Evolutionary conservation across 2,113 vertebrate species (phyloP), one percentile per base, ranked within the genome.

Genomic region (Hypanus sabinus): DNA sequence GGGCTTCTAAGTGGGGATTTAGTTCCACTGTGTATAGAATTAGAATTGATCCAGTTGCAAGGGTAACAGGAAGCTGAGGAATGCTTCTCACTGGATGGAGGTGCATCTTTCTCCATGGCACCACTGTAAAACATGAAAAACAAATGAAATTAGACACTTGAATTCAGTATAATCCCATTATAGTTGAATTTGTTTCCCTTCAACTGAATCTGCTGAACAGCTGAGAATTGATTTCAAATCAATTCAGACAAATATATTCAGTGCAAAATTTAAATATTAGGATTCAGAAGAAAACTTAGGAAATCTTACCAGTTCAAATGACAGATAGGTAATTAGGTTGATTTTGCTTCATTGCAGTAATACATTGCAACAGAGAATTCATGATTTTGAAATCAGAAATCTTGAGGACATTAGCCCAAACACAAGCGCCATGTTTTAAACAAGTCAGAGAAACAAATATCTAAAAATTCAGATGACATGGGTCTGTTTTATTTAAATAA

Each of bases 41-140:
- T 96, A 0, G 95, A 95, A 94, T 97, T 97, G 94, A 95, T 95
- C 95, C 97, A 97, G 95, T 94, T 97, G 94, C 98, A 99, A 0
- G 98, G 98, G 95, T 98, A 97, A 95, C 99, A 99, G 94, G 97
- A 96, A n/a, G 96, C 95, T 0, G 96, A 96, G 94, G 96, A 95
- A 94, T 96, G 97, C 38, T 93, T 71, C 94, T 99, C 98, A 0
- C 96, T 93, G 1, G 96, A 94, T 55, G 97, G 97, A 0, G 95
- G 90, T 36, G 0, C 95, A 94, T 98, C 98, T 0, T 94, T 97
- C 88, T 99, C 98, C 90, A 97, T 95, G 57, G 97, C 94, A 94
- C 96, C 98, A 95, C 97, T 98, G 95, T 27, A 94, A 46, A 95
- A 87, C 20, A 55, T 87, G 22, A 93, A 65, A 93, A 93, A 70